Base-by-base conservation (phyloP, 2,797 vertebrate genomes). In the Chaetophractus vellerosus region DNA sequence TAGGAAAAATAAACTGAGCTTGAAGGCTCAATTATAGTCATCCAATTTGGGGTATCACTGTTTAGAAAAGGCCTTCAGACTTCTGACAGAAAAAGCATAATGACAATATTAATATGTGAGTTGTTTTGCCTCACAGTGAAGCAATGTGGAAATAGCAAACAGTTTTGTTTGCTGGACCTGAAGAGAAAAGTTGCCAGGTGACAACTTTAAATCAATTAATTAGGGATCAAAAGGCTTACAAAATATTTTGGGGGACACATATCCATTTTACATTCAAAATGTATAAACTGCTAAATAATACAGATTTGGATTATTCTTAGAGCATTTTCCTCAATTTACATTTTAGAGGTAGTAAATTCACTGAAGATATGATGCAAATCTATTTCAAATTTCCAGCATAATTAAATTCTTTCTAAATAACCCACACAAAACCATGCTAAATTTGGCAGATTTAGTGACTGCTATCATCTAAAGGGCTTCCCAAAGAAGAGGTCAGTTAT, bases 191-290 rank as follows among this genome's bases (percentile, higher is more conserved):
- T 45, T 59, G 31, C n/a, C n/a, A 63, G 9, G n/a, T 2, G 4
- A 28, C 63, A 41, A 33, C 48, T 64, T 66, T 36, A 9, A 45
- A 12, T 31, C 19, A 76, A 64, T 61, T 88, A 64, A 68, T 18
- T 9, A 66, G 16, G 33, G 19, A 88, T 24, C 11, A 50, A 85
- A 90, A 41, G 9, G 38, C 61, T 23, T 33, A 66, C 2, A n/a
- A 9, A 63, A 78, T 24, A 8, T 92, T 48, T 71, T 41, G 50
- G 15, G 16, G 1, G 52, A 6, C 38, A 31, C 63, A 59, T 26
- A 59, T 4, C 21, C 31, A 75, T 61, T 89, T 94, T 69, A 16
- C 45, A 64, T 93, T 91, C 68, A 86, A 90, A 87, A 83, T 28
- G 61, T 9, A 76, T 3, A 21, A 72, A 41, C 52, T 55, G 31